A percentile compares a stretch with the other conserved stretches of the same genome.
Evolutionary conservation across 2,797 vertebrate genomes (phyloP).

Genomic region (Hemitrygon akajei): DNA sequence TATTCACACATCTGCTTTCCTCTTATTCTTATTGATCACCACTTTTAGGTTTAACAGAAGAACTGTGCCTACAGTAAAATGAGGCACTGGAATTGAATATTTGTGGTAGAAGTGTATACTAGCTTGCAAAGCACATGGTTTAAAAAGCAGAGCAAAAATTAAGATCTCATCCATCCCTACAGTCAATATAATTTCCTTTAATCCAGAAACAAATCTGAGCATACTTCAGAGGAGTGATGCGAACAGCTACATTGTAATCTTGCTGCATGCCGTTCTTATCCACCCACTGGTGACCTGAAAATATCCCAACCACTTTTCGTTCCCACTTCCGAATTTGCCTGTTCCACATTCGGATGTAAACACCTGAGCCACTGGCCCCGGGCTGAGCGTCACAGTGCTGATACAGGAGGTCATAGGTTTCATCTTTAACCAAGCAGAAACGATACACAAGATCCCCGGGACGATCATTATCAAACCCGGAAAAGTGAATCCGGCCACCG

Average conservation of each 20-base stretch:
- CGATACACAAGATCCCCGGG: constrained; percentile 86
- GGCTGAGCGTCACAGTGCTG: constrained; percentile 94
- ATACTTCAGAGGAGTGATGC: constrained; percentile 93
- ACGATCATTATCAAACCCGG: constrained; percentile 88
- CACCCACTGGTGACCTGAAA: constrained; percentile 97
- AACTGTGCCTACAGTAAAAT: not conserved
- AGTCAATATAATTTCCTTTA: constrained; percentile 92
- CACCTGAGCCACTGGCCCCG: constrained; percentile 87
- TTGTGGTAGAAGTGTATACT: not conserved
- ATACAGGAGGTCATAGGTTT: constrained; percentile 87
- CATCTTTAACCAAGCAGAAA: constrained; percentile 84
- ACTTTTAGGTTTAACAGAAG: not conserved
- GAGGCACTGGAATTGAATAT: not conserved
- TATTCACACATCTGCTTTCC: not conserved
- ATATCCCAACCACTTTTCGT: constrained; percentile 91
- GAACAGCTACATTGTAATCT: constrained; percentile 93
- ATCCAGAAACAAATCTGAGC: constrained; percentile 99
- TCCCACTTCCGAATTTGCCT: constrained; percentile 77
- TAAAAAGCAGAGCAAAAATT: constrained; percentile 8
- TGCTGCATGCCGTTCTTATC: constrained; percentile 80
- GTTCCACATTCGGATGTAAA: constrained; percentile 95
- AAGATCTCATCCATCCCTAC: constrained; percentile 73
- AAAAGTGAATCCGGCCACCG: constrained; percentile 85
- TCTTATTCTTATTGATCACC: not conserved
- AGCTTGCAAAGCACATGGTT: not conserved